Evolutionary conservation across 2,797 vertebrate genomes (phyloP).

Genomic region (Enteromius afrohamiltoni): DNA sequence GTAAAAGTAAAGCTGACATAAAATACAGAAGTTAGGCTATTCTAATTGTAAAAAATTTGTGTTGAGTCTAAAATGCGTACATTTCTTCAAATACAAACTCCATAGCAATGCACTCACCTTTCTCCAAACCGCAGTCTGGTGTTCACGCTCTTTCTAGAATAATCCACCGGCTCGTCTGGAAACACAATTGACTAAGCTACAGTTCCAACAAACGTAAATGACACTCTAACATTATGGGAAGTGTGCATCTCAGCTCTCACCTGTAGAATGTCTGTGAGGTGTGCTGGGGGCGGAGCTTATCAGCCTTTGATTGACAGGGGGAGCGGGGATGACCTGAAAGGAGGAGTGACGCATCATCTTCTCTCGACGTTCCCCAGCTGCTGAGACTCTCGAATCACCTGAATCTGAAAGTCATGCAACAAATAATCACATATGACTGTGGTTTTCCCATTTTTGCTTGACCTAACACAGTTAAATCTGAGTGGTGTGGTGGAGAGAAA

Average conservation of each 20-base stretch:
- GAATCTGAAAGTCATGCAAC: background rate
- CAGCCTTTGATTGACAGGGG: slow-evolving; percentile 71
- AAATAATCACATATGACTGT: background rate
- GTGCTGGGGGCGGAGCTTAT: slow-evolving; percentile 87
- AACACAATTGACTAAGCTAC: background rate
- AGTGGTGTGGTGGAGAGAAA: too few relatives aligned
- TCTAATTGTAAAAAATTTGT: background rate
- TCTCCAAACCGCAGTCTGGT: slow-evolving; percentile 75
- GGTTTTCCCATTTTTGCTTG: too few relatives aligned
- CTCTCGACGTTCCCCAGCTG: slow-evolving; percentile 64
- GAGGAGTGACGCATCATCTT: slow-evolving; percentile 80
- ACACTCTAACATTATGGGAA: too few relatives aligned
- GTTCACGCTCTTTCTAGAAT: slow-evolving; percentile 74
- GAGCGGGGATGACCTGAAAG: slow-evolving; percentile 73
- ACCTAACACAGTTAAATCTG: too few relatives aligned
- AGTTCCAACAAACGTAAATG: background rate
- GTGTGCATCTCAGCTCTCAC: slow-evolving; percentile 65
- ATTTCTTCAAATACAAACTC: background rate
- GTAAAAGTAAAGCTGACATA: background rate
- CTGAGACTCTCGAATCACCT: slow-evolving; percentile 28
- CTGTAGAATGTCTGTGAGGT: slow-evolving; percentile 72
- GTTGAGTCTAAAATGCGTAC: background rate
- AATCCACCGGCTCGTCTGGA: slow-evolving; percentile 74
- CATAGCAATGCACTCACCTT: slow-evolving; percentile 18
- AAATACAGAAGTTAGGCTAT: background rate